Evolutionary conservation across 2,113 vertebrate species (phyloP), one percentile per base, ranked within the genome.

Genomic region (Pycnonotus jocosus): DNA sequence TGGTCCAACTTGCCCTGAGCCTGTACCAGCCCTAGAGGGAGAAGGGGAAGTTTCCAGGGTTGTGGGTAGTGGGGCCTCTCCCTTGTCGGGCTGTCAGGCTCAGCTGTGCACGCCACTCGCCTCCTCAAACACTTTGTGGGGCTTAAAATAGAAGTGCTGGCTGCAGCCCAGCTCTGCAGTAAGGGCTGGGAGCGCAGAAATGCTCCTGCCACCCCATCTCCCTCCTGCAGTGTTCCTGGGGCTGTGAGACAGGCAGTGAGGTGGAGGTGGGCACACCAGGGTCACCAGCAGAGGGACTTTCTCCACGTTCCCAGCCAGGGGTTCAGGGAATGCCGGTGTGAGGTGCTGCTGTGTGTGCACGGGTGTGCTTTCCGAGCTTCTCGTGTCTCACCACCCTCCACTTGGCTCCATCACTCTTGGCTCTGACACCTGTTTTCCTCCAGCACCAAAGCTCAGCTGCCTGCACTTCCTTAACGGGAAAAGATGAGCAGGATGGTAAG

Each of bases 71-170:
- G 11, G 28, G 58, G 37, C 24, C 30, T 71, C 44, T 84, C 87
- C 45, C 31, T 4, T 4, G 7, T 42, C 1, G 0, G 58, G 45
- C 83, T 77, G 28, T 1, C 1, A 78, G 51, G 56, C 56, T 92
- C 3, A 16, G 81, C 71, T n/a, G 2, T 3, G 23, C 82, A n/a
- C 66, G 60, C 66, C 37, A 56, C 45, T 92, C 18, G 12, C 90
- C 90, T 95, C 74, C 88, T 92, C 74, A 88, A 58, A 77, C 24
- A 31, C 68, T 51, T 14, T 64, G 72, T 85, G 50, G 79, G 71
- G 66, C 92, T 96, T 90, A 93, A 96, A 96, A 97, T 96, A 97
- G 94, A 72, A 80, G 44, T 22, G 14, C 68, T 96, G 93, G 85
- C 96, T 88, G 78, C 30, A 79, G 47, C 81, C 79, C 93, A 95